A percentile compares a stretch with the other conserved stretches of the same genome.
Conservation (phyloP, 2,113 vertebrate species). For the Strigops habroptila region DNA sequence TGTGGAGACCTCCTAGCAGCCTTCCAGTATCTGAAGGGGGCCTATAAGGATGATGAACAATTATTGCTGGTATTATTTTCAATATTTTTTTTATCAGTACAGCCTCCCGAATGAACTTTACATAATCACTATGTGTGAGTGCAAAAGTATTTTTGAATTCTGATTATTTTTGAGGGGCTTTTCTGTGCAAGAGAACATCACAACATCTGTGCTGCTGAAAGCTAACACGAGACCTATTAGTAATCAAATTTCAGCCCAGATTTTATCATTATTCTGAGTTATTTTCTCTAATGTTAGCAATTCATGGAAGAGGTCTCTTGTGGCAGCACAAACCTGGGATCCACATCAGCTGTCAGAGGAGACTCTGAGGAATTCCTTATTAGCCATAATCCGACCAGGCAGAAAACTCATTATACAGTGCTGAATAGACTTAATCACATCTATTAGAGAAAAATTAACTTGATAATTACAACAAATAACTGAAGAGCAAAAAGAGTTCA, state of each 20-base stretch:
- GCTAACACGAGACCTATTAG: slow-evolving; percentile 63
- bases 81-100: not conserved
- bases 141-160: not conserved
- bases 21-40: too few relatives aligned
- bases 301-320: slow-evolving; percentile 73
- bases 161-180: not conserved
- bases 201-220: not conserved
- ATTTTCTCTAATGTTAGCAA: slow-evolving; percentile 80
- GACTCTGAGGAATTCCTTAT: slow-evolving; percentile 86
- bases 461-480: slow-evolving; percentile 93
- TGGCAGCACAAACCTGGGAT: slow-evolving; percentile 73
- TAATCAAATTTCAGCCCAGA: slow-evolving; percentile 82
- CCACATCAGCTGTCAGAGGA: slow-evolving; percentile 78
- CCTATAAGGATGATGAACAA: too few relatives aligned
- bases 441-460: slow-evolving; percentile 91
- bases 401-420: slow-evolving; percentile 99
- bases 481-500: slow-evolving; percentile 82
- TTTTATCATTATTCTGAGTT: slow-evolving; percentile 82
- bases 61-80: not conserved
- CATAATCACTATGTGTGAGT: not conserved
- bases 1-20: too few relatives aligned
- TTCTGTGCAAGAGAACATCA: not conserved
- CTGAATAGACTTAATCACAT: slow-evolving; percentile 98
- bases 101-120: not conserved
- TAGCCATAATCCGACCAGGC: slow-evolving; percentile 95